phyloP scores from a whole-genome alignment of 2,797 vertebrate species.

The Chaetophractus vellerosus region DNA sequence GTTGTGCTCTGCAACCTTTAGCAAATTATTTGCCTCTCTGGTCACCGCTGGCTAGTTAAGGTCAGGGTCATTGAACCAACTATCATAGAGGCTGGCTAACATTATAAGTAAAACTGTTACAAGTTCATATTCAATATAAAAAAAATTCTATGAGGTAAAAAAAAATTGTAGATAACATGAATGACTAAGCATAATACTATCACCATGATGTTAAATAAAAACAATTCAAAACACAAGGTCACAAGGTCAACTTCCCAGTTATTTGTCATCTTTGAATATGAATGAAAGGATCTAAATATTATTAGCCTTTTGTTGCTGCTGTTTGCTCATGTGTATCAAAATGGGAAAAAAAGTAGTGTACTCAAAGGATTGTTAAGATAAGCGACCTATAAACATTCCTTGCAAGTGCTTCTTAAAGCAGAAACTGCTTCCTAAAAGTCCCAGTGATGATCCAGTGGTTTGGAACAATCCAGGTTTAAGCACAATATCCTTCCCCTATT shows the following conservation, averaged over 20 bases:
- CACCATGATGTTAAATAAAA: slow-evolving; percentile 22
- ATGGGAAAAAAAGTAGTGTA: slow-evolving; percentile 32
- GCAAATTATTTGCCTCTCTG: slow-evolving; percentile 69
- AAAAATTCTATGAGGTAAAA: not conserved
- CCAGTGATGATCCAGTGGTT: slow-evolving; percentile 65
- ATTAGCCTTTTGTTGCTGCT: slow-evolving; percentile 57
- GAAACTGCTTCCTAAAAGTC: slow-evolving; percentile 71
- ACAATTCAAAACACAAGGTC: slow-evolving; percentile 58
- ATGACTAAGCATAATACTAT: slow-evolving; percentile 60
- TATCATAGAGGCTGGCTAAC: slow-evolving; percentile 27
- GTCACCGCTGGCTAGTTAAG: slow-evolving; percentile 68
- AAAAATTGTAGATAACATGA: not conserved
- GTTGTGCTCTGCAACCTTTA: slow-evolving; percentile 62
- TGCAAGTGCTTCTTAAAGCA: slow-evolving; percentile 76
- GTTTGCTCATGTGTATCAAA: slow-evolving; percentile 80
- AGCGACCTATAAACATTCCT: slow-evolving; percentile 74
- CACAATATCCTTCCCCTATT: slow-evolving; percentile 7
- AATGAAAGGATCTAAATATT: slow-evolving; percentile 72
- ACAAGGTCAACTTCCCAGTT: slow-evolving; percentile 59
- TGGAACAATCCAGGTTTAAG: slow-evolving; percentile 72
- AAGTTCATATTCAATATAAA: slow-evolving; percentile 54
- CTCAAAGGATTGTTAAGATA: slow-evolving; percentile 74
- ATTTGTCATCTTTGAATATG: slow-evolving; percentile 58
- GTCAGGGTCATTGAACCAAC: slow-evolving; percentile 58
- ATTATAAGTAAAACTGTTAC: slow-evolving; percentile 65